Evolutionary conservation across 1,140 invertebrate species (phyloP), one percentile per base, ranked within the genome.

Genomic region (Hetaerina americana): DNA sequence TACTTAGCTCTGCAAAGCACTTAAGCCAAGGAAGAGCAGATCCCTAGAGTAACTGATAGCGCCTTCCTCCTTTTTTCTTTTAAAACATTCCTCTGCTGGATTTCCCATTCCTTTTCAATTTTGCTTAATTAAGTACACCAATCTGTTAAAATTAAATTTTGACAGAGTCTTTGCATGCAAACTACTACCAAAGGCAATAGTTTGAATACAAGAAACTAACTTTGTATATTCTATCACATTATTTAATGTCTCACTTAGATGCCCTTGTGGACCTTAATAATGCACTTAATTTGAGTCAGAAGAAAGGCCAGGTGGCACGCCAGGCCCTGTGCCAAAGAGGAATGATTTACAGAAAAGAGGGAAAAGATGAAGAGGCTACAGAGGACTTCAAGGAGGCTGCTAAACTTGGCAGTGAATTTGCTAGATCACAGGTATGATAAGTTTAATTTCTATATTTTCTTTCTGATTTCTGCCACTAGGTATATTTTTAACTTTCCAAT

Each of bases 281-380:
- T 71, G 91, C 92, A 0, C 82, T 95, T 18, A 79, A 87, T 27
- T 76, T 94, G 22, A 88, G 87, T 69, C 79, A 83, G n/a, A 87
- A 86, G 1, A 79, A 83, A 75, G 86, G 87, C 18, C 85, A 84
- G 74, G 85, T 86, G 0, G 87, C 87, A 1, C 86, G 88, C 27
- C 87, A 91, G 75, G 92, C 92, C 0, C 85, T 88, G n/a, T 92
- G 91, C 75, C 94, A 96, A 80, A 83, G 92, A 71, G 94, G 87
- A 0, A 80, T 93, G 69, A 81, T 95, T 28, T 81, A 89, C 70
- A 82, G 87, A 29, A 86, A 88, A 75, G 80, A 85, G 27, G 85
- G 85, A 0, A 76, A 82, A 8, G 82, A 85, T 8, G 85, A 89
- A n/a, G 79, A 83, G n/a, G 91, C 91, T 0, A 84, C 82, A 71